Base-by-base conservation (phyloP, 2,797 vertebrate species). In the Columba guinea region DNA sequence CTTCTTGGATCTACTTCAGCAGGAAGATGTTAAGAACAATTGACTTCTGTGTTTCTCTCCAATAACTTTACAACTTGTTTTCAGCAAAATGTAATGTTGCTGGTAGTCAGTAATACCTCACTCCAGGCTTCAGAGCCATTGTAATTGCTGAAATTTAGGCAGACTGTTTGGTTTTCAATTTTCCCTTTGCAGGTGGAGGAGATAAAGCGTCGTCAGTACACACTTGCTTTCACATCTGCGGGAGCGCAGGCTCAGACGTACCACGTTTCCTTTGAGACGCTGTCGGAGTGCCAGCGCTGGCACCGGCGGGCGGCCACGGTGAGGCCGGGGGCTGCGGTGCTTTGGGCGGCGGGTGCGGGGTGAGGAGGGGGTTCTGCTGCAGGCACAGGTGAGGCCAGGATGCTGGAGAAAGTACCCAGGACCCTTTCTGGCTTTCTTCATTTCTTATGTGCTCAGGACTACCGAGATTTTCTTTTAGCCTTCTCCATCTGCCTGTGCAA, bases 231-330 rank as follows among this genome's bases (percentile, higher is more conserved):
- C 98, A 99, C 98, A 95, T 99, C 99, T 2, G 98, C 99, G 1
- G 99, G 99, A 87, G 98, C 99, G 14, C 99, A 99, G 87, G 98
- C 98, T 63, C 99, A 99, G 89, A 99, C 99, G 0, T 99, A 99
- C 97, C 99, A 99, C 8, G 93, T 99, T 85, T 99, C 98, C 97
- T 99, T 99, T 83, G 99, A 99, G 97, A 99, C 99, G 0, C 97
- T 99, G 62, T 95, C 98, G 2, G 99, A 99, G 93, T 99, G 98
- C 95, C 99, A 99, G 97, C 97, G 99, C 56, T 99, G 99, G 99
- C 98, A 99, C 78, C 99, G 99, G 35, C 99, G 99, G 56, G 99
- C 99, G 0, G 98, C 99, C 90, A 99, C 99, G 98, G 99, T 99
- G 98, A 99, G 98, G 46, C 80, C 7, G 52, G 53, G 24, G 18